A percentile compares a stretch with the other conserved stretches of the same genome.
phyloP scores from a whole-genome alignment of 2,888 invertebrate species.

The Habroteleia sp. region DNA sequence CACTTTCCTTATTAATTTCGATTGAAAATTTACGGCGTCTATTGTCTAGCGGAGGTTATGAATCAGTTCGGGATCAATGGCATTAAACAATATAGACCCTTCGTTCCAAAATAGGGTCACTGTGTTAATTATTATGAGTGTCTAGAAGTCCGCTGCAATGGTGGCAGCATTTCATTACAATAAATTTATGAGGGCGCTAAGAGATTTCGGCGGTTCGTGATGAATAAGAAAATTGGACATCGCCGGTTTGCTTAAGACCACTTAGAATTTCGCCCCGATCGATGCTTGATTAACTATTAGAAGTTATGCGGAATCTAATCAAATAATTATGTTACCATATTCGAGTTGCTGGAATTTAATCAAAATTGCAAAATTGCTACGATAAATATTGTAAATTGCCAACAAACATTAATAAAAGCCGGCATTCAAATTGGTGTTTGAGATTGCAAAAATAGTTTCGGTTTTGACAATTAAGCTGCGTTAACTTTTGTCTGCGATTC shows the following conservation, averaged over 20 bases:
- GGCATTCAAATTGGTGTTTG: too few species aligned
- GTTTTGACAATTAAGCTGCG: too few species aligned
- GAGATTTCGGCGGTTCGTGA: slow-evolving; percentile 6
- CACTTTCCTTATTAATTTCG: slow-evolving; percentile 4
- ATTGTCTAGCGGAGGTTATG: slow-evolving; percentile 1
- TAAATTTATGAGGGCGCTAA: slow-evolving; percentile 11
- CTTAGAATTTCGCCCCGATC: slow-evolving; percentile 1
- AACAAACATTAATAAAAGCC: too few species aligned
- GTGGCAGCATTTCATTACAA: slow-evolving; percentile 6
- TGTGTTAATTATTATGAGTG: slow-evolving; percentile 24
- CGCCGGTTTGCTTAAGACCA: background rate
- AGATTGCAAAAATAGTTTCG: too few species aligned
- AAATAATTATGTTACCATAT: background rate
- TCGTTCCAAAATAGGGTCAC: slow-evolving; percentile 18
- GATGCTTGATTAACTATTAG: background rate
- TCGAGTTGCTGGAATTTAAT: too few species aligned
- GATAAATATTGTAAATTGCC: too few species aligned
- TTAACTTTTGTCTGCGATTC: too few species aligned
- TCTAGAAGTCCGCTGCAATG: slow-evolving; percentile 5
- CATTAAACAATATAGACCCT: slow-evolving; percentile 16
- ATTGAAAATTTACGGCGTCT: slow-evolving; percentile 1
- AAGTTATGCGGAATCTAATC: background rate
- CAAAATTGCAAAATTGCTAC: too few species aligned
- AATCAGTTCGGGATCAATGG: slow-evolving; percentile 13
- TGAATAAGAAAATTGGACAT: slow-evolving; percentile 13